Percentiles rank a stretch among this genome's conserved stretches.
These are phyloP conservation scores for Microctonus aethiopoides DNA, from an alignment of 2,888 invertebrate genomes.

Conservation along the genomic window DNA sequence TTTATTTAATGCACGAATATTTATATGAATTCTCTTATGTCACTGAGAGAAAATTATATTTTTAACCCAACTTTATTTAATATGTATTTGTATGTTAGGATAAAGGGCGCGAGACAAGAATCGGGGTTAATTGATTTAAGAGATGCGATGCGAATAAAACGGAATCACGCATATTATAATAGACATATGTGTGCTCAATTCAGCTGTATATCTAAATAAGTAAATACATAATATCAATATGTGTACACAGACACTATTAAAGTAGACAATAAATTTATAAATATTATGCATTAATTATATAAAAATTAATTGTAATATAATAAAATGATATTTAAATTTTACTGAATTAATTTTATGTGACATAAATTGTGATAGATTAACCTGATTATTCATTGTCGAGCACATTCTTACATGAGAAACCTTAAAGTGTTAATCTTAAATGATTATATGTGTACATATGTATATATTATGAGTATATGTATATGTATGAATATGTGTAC, in stretches of 20 bases:
- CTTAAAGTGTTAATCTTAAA: background rate
- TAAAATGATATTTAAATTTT: too few species aligned
- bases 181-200: constrained; percentile 1
- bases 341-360: background rate
- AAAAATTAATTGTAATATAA: too few species aligned
- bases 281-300: too few species aligned
- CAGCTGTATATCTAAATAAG: background rate
- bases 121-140: constrained; percentile 26
- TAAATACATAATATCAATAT: background rate
- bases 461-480: too few species aligned
- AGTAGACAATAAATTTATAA: too few species aligned
- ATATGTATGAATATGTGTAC: too few species aligned
- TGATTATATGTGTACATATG: background rate
- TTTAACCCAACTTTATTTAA: constrained; percentile 6
- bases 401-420: constrained; percentile 21
- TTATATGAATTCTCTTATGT: background rate
- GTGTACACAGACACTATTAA: too few species aligned
- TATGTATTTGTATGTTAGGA: background rate
- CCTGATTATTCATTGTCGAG: constrained; percentile 4
- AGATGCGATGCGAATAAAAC: constrained; percentile 21
- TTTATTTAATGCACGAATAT: background rate
- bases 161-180: constrained; percentile 16
- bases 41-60: background rate
- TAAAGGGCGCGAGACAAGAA: constrained; percentile 22
- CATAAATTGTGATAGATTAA: background rate